phyloP scores from a whole-genome alignment of 2,113 vertebrate genomes.

The Clarias magur region DNA sequence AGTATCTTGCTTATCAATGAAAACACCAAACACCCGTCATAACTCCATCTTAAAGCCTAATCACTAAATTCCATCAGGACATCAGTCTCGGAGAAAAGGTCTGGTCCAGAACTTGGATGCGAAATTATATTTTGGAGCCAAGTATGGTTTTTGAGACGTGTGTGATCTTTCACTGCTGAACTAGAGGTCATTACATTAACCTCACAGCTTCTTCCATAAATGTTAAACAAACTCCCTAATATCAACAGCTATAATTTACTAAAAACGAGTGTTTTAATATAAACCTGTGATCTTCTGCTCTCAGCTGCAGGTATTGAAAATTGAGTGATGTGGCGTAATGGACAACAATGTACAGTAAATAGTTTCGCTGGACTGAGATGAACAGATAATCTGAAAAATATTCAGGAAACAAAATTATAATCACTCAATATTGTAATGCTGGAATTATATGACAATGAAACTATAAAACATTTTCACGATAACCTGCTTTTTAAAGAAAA shows the following conservation, averaged over 20 bases:
- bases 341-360: no score
- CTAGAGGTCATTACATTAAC: not conserved
- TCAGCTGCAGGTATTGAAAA: not conserved
- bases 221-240: not conserved
- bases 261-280: not conserved
- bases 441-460: not conserved
- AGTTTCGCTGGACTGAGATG: no score
- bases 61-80: not conserved
- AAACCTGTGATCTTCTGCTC: not conserved
- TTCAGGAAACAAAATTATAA: not conserved
- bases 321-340: not conserved
- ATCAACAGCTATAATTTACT: not conserved
- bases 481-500: no score
- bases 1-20: not conserved
- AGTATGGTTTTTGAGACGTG: not conserved
- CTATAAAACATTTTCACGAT: not conserved
- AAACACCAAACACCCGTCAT: not conserved
- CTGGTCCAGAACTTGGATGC: not conserved
- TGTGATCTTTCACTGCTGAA: not conserved
- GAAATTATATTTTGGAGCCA: not conserved
- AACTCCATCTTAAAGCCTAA: not conserved
- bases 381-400: not conserved
- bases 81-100: not conserved
- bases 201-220: not conserved
- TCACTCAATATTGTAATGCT: not conserved